Evolutionary conservation across 2,113 vertebrate species (phyloP), one percentile per base, ranked within the genome.

Genomic region (Neoarius graeffei): DNA sequence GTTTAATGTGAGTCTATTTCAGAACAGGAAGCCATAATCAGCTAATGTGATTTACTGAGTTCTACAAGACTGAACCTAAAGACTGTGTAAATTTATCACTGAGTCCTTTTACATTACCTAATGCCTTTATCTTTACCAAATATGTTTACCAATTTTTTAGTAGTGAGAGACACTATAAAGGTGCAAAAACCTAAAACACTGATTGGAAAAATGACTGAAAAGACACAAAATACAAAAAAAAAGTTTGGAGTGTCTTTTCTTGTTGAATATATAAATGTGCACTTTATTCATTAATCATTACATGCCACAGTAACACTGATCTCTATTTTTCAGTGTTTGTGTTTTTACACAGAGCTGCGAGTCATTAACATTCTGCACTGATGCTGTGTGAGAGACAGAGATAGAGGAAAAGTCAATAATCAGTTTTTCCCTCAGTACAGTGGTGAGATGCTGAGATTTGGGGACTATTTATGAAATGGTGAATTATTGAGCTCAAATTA

Each of bases 381-480:
- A 77, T 56, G 67, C 56, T 57, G 35, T 81, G 66, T 89, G 80
- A 59, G 73, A 89, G 50, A 35, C 30, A 83, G 71, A 86, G 52
- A 82, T 62, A 86, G 42, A 67, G 71, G 20, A 64, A 54, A 83
- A 71, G 85, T 79, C 77, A 57, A 80, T 86, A 83, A 89, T 82
- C 66, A 79, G 15, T 83, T 85, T 54, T 54, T 82, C 48, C 64
- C 76, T 48, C 64, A 4, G 27, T 48, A 67, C 79, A 67, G 67
- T 57, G 67, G 48, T 25, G 14, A 88, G 88, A 67, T 67, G 85
- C 66, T 73, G 86, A 90, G 76, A 96, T 80, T 87, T 96, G 96
- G 94, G 95, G 94, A 95, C 95, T 96, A 96, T 96, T 96, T 95
- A 96, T 96, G 96, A 93, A 93, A 96, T 96, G 95, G 96, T 95